Conservation (phyloP, 1,140 invertebrate species). For the Liolophura sinensis region DNA sequence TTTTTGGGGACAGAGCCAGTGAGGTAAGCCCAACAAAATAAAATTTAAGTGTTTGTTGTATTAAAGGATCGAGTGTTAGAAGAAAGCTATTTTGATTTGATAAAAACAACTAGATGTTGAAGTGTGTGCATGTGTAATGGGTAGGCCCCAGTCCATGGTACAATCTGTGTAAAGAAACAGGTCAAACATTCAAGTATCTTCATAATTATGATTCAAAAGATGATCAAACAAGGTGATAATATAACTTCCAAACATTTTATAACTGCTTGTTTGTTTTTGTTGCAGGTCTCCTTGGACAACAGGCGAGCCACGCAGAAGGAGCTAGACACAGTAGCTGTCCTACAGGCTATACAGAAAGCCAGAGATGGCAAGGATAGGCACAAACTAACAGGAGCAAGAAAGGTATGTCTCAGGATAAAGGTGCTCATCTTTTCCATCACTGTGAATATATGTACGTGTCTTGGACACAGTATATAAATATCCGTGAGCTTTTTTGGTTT, state of each 20-base stretch:
- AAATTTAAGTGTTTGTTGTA: neutral
- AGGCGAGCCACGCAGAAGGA: constrained; percentile 85
- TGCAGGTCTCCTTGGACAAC: constrained; percentile 74
- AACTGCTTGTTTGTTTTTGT: constrained; percentile 10
- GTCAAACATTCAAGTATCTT: too few species aligned
- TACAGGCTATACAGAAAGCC: constrained; percentile 80
- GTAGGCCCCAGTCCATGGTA: too few species aligned
- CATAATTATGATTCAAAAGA: too few species aligned
- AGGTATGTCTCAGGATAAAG: constrained; percentile 19
- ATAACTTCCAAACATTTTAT: too few species aligned
- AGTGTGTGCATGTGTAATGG: neutral
- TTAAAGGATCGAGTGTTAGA: neutral
- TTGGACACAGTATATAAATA: too few species aligned
- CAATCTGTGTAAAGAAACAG: too few species aligned
- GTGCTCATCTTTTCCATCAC: too few species aligned
- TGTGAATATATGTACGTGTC: too few species aligned
- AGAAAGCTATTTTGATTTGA: neutral
- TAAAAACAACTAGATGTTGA: neutral
- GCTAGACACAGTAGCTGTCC: constrained; percentile 85
- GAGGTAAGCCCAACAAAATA: constrained; percentile 35
- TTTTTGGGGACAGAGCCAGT: constrained; percentile 52
- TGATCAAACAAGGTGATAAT: too few species aligned
- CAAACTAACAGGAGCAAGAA: constrained; percentile 26
- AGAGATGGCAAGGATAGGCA: constrained; percentile 61
- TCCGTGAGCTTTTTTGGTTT: too few species aligned